Evolutionary conservation across 2,888 invertebrate species (phyloP), one percentile per base, ranked within the genome.

Genomic region (Drosophila cracens): DNA sequence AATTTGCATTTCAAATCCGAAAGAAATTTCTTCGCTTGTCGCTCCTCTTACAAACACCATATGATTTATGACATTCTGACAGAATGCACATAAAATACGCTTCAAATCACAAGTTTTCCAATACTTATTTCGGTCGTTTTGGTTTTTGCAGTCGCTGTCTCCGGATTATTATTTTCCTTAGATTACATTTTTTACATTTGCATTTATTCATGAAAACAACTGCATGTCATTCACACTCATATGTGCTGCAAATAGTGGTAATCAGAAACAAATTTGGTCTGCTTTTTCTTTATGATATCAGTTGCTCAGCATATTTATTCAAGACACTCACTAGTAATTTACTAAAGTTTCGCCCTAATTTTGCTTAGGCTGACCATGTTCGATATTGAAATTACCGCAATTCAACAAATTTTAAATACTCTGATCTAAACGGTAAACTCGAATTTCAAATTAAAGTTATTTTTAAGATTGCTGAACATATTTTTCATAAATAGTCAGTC

Each of bases 1-100:
- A 57, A 82, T 87, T 87, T 85, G 73, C 83, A 87, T 81, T 72
- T 72, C 82, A 85, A 87, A 86, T 78, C 57, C 57, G 43, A 52
- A 56, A n/a, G 40, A 63, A 58, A 65, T 70, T 59, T 70, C 67
- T 56, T 48, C 65, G 65, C 68, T 49, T 70, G 59, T 27, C 46
- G 38, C 61, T 65, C 3, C 58, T 74, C 63, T 66, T 49, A 59
- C 34, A 61, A 64, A 58, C 43, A 33, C 4, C 53, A 70, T 62
- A 80, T 80, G 82, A 84, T 85, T 81, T 85, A 84, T 81, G 82
- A 73, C 79, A 79, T 69, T 71, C 67, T 63, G 62, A 49, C 68
- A 69, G 70, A 65, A 66, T 70, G 68, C 66, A 70, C 51, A 71
- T 61, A 31, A 59, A 61, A 73, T 60, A 25, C 21, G 53, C 43